phyloP scores from a whole-genome alignment of 2,888 invertebrate species.

The Alcis repandata region DNA sequence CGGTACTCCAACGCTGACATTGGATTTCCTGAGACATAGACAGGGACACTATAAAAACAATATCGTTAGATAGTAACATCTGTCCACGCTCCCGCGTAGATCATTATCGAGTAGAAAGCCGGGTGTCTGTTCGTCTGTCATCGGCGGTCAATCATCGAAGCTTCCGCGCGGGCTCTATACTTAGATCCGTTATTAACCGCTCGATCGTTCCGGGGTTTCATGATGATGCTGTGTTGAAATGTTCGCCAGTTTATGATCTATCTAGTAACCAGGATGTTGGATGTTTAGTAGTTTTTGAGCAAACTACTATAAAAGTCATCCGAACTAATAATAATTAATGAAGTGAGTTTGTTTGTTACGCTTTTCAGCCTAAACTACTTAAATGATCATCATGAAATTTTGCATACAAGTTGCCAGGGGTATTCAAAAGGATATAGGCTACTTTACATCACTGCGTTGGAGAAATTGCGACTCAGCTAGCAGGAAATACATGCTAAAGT shows the following conservation, averaged over 20 bases:
- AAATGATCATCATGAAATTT: too few species aligned
- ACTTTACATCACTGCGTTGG: too few species aligned
- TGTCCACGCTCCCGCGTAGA: slow-evolving; percentile 32
- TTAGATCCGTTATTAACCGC: slow-evolving; percentile 43
- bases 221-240: slow-evolving; percentile 21
- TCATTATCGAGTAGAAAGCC: slow-evolving; percentile 41
- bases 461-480: too few species aligned
- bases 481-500: not conserved
- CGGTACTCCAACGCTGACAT: slow-evolving; percentile 4
- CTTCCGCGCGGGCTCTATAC: slow-evolving; percentile 44
- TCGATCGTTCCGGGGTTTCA: slow-evolving; percentile 33
- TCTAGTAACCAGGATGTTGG: slow-evolving; percentile 1
- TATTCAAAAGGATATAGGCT: too few species aligned
- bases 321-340: too few species aligned
- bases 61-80: slow-evolving; percentile 29
- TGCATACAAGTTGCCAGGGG: too few species aligned
- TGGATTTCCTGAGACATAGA: slow-evolving; percentile 10
- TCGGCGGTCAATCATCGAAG: slow-evolving; percentile 48
- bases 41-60: slow-evolving; percentile 17
- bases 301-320: too few species aligned
- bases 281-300: not conserved
- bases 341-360: too few species aligned
- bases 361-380: too few species aligned
- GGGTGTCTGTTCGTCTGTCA: slow-evolving; percentile 45
- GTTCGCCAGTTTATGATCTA: not conserved